A percentile compares a stretch with the other conserved stretches of the same genome.
phyloP scores from a whole-genome alignment of 2,888 invertebrate genomes.

The Papilio demoleus region DNA sequence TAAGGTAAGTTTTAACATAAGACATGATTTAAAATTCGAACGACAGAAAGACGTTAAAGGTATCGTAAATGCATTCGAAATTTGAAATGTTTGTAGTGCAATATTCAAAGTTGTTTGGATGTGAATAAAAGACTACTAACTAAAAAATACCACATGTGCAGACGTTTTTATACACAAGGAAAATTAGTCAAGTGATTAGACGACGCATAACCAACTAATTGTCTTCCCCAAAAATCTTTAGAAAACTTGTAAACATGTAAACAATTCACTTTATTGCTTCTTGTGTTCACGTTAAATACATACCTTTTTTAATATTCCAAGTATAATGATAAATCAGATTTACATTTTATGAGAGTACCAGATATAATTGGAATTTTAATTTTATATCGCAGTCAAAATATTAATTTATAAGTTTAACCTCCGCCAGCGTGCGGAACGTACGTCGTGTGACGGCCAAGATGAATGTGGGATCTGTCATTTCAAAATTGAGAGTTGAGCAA shows the following conservation, averaged over 20 bases:
- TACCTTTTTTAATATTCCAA: constrained; percentile 43
- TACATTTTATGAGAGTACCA: constrained; percentile 43
- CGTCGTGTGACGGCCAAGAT: constrained; percentile 15
- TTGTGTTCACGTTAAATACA: constrained; percentile 41
- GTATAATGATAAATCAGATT: constrained; percentile 10
- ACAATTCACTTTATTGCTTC: constrained; percentile 41
- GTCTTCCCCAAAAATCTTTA: constrained; percentile 32
- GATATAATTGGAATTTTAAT: not conserved
- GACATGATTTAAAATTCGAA: constrained; percentile 12
- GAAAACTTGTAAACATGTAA: constrained; percentile 47
- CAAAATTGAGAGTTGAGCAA: not conserved
- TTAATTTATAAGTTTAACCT: constrained; percentile 31
- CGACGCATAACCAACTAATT: not conserved
- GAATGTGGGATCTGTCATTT: constrained; percentile 24
- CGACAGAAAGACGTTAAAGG: constrained; percentile 9
- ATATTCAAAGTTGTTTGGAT: constrained; percentile 33
- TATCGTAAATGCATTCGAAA: constrained; percentile 25
- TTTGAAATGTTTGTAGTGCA: constrained; percentile 27
- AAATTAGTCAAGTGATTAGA: not conserved
- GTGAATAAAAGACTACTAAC: constrained; percentile 1
- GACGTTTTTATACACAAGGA: not conserved
- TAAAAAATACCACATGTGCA: not conserved
- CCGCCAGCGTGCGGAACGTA: not conserved
- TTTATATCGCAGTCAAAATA: constrained; percentile 32
- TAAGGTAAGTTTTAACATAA: constrained; percentile 5